Conservation (phyloP, 1,140 invertebrate genomes). For the Ladona fulva region DNA sequence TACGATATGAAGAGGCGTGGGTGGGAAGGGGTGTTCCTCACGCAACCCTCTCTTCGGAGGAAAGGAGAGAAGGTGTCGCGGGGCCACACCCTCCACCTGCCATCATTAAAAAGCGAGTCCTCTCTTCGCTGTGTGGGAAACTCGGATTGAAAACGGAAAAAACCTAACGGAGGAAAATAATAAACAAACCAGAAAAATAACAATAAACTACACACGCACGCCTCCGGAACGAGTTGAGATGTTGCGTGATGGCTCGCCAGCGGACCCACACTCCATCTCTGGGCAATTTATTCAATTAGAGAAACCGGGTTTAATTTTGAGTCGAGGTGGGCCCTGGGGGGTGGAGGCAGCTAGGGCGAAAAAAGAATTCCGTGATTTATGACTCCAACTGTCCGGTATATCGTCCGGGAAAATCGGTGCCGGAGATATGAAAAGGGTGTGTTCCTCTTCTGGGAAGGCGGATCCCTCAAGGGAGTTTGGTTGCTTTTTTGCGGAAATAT, state of each 20-base stretch:
- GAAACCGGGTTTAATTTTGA: background rate
- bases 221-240: background rate
- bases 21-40: background rate
- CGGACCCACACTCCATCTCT: background rate
- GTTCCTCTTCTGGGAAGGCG: background rate
- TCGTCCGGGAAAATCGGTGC: background rate
- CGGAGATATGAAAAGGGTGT: background rate
- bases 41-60: background rate
- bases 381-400: background rate
- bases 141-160: slow-evolving; percentile 4
- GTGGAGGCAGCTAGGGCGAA: background rate
- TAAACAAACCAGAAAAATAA: background rate
- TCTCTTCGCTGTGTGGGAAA: background rate
- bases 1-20: background rate
- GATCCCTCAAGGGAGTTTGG: background rate
- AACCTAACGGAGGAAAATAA: background rate
- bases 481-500: background rate
- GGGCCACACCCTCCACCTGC: background rate
- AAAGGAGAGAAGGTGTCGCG: background rate
- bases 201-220: background rate
- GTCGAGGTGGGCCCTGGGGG: background rate
- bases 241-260: background rate
- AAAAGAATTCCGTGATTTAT: background rate
- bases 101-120: background rate
- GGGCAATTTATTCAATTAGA: background rate